Evolutionary conservation across 2,888 invertebrate species (phyloP).

Genomic region (Noctua fimbriata): DNA sequence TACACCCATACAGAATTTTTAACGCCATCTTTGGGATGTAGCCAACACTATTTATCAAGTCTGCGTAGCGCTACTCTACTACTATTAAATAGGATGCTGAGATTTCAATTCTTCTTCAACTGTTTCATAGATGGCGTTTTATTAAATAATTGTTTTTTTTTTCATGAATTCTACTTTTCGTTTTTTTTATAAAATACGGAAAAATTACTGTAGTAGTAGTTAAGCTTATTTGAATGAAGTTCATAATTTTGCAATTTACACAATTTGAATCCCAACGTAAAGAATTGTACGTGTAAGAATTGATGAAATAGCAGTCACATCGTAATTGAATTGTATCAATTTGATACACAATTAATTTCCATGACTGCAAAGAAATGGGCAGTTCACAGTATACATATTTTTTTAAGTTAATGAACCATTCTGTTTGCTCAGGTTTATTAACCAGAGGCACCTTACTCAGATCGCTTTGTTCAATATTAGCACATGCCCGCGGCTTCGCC

Average conservation of each 20-base stretch:
- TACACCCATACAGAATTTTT: not conserved
- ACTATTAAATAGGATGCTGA: too few species aligned
- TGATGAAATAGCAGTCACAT: too few species aligned
- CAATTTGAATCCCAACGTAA: not conserved
- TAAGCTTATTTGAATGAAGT: not conserved
- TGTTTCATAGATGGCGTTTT: conserved; percentile 38
- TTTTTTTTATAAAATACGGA: not conserved
- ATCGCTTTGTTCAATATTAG: not conserved
- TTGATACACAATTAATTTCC: not conserved
- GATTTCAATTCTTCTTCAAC: not conserved
- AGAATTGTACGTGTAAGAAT: too few species aligned
- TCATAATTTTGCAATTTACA: not conserved
- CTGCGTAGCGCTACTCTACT: too few species aligned
- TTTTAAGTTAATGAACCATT: not conserved
- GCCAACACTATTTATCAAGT: not conserved
- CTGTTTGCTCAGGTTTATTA: not conserved
- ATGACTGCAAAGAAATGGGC: not conserved
- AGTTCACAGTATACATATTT: not conserved
- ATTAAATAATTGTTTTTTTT: not conserved
- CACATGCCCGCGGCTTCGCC: not conserved
- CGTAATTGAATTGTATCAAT: not conserved
- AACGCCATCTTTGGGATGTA: conserved; percentile 25
- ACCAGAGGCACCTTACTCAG: not conserved
- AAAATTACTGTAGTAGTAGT: not conserved
- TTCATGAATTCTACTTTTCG: not conserved